Evolutionary conservation across 1,140 invertebrate species (phyloP).

Genomic region (Kradibia gibbosae): DNA sequence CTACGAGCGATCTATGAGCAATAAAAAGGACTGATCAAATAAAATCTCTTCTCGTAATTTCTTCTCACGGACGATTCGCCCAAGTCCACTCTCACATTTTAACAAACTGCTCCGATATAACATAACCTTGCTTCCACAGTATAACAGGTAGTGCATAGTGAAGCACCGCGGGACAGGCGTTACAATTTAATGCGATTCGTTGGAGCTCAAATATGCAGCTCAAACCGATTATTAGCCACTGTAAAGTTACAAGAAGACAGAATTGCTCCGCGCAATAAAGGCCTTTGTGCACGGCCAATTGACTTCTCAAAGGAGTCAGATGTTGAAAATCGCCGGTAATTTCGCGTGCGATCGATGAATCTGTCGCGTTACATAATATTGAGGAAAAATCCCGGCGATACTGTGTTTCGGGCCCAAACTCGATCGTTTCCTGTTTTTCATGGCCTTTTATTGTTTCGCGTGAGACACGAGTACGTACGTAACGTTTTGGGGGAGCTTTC

Average conservation of each 20-base stretch:
- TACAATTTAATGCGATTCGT: not conserved
- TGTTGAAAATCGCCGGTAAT: not conserved
- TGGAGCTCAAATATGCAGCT: not conserved
- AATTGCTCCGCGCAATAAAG: not conserved
- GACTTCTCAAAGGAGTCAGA: not conserved
- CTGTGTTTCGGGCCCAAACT: conserved; percentile 8
- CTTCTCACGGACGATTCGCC: not conserved
- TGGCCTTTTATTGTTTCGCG: conserved; percentile 11
- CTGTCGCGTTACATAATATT: conserved; percentile 13
- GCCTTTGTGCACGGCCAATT: not conserved
- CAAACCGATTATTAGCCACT: not conserved
- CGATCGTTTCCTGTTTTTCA: conserved; percentile 7
- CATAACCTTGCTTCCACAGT: not conserved
- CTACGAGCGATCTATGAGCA: not conserved
- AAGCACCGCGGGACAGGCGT: not conserved
- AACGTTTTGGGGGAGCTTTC: not conserved
- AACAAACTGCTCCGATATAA: not conserved
- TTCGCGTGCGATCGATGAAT: not conserved
- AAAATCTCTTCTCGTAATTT: not conserved
- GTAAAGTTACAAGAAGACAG: not conserved
- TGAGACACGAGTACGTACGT: not conserved
- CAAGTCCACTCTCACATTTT: not conserved
- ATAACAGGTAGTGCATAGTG: too few relatives aligned
- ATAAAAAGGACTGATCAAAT: not conserved
- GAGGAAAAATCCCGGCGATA: not conserved